phyloP scores from a whole-genome alignment of 2,113 vertebrate genomes.

The Istiophorus platypterus region DNA sequence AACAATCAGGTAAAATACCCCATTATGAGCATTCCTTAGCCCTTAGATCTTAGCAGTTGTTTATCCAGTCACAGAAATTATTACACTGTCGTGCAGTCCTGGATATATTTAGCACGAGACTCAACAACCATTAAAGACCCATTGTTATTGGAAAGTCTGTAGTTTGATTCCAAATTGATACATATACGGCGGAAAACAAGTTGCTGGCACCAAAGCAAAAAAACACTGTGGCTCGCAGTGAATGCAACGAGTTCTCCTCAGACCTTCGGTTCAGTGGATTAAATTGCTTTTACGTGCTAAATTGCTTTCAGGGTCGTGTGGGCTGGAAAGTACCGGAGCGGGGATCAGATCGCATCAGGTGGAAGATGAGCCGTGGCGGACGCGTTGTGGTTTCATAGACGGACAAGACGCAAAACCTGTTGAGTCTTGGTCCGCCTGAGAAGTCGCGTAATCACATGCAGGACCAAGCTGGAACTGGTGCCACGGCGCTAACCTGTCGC shows the following conservation, averaged over 20 bases:
- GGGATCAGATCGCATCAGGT: conserved; percentile 16
- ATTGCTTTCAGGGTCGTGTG: conserved; percentile 36
- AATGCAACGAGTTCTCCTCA: conserved; percentile 12
- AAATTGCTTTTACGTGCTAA: conserved; percentile 60
- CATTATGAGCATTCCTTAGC: conserved; percentile 72
- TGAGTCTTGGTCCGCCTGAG: conserved; percentile 7
- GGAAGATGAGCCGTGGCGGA: neutral
- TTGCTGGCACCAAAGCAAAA: conserved; percentile 51
- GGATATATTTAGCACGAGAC: conserved; percentile 51
- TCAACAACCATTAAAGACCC: conserved; percentile 31
- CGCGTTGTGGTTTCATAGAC: conserved; percentile 14
- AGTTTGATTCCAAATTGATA: conserved; percentile 45
- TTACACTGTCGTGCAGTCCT: neutral
- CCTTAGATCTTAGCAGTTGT: conserved; percentile 49
- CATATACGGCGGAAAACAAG: conserved; percentile 40
- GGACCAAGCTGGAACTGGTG: neutral
- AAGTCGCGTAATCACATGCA: conserved; percentile 8
- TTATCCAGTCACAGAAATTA: conserved; percentile 57
- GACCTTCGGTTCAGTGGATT: neutral
- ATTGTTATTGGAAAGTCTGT: conserved; percentile 43
- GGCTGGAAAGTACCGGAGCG: conserved; percentile 33
- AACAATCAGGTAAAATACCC: conserved; percentile 78
- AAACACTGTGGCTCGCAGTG: conserved; percentile 7
- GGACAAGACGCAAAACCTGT: neutral
- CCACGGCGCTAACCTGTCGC: neutral